Percentiles rank a stretch among this genome's conserved stretches.
These are phyloP conservation scores for Philaethria dido DNA, from an alignment of 2,888 invertebrate species.

Conservation along the genomic window DNA sequence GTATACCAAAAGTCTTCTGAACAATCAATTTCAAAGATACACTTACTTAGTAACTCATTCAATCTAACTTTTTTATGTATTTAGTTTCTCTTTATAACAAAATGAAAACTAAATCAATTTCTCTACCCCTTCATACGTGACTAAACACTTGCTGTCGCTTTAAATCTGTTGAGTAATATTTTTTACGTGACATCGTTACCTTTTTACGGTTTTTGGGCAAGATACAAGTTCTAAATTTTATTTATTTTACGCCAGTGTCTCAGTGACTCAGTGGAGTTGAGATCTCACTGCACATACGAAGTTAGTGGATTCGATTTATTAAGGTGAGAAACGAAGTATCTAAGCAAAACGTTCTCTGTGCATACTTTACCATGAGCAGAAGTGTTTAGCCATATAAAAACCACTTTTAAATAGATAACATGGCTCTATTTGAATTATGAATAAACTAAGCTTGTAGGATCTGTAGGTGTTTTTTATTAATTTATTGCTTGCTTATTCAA, in stretches of 20 bases:
- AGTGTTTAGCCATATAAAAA: too few species aligned
- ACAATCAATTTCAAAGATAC: not conserved
- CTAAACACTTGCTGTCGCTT: not conserved
- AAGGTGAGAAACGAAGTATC: too few species aligned
- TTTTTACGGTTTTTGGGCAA: too few species aligned
- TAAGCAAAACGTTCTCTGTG: too few species aligned
- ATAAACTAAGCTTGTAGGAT: not conserved
- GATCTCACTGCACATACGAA: not conserved
- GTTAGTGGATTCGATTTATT: too few species aligned
- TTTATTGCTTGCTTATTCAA: not conserved
- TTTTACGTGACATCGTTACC: conserved; percentile 12
- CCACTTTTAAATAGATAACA: too few species aligned
- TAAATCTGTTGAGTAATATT: not conserved
- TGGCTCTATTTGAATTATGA: not conserved
- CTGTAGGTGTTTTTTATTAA: not conserved
- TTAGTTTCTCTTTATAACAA: not conserved
- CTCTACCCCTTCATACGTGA: conserved; percentile 12
- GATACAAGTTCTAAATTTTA: too few species aligned
- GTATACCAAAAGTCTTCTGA: not conserved
- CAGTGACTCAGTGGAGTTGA: not conserved
- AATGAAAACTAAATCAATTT: conserved; percentile 16
- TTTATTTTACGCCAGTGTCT: not conserved
- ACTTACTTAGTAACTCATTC: not conserved
- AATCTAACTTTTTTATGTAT: not conserved
- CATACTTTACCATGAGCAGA: too few species aligned